These are phyloP conservation scores for Camponotus vicinus DNA, from an alignment of 1,140 invertebrate genomes.

Conservation along the genomic window DNA sequence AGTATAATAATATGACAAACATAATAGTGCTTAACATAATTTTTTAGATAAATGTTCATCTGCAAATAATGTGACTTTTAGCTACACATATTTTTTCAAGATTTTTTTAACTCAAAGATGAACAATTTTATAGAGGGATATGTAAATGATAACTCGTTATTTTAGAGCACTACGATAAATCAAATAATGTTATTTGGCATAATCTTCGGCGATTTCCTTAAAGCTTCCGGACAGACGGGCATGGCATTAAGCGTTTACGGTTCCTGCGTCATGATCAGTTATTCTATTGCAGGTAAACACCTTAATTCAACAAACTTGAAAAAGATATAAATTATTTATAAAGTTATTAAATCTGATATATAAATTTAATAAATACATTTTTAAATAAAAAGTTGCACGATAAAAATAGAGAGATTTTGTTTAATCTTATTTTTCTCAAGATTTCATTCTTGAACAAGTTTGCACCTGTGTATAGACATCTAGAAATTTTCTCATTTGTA, in stretches of 20 bases:
- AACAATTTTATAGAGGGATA: not conserved
- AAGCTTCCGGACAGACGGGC: constrained; percentile 80
- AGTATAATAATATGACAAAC: constrained; percentile 64
- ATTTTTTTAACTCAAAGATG: not conserved
- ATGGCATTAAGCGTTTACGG: constrained; percentile 82
- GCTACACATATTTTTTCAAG: not conserved
- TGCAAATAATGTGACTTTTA: constrained; percentile 5
- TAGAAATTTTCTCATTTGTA: not conserved
- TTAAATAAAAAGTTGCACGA: not conserved
- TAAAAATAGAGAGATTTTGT: too few relatives aligned
- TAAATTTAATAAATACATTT: constrained; percentile 8
- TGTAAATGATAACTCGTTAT: not conserved
- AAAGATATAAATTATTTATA: not conserved
- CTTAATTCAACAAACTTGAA: not conserved
- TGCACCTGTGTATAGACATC: not conserved
- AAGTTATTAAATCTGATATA: not conserved
- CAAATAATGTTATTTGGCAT: constrained; percentile 80
- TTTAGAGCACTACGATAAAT: constrained; percentile 79
- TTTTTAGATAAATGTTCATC: not conserved
- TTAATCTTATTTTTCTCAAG: not conserved
- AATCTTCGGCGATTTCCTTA: constrained; percentile 82
- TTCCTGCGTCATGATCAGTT: constrained; percentile 83
- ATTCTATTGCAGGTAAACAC: constrained; percentile 80
- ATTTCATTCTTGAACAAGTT: not conserved
- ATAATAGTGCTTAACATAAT: not conserved